These are phyloP conservation scores for Cantharis flavilabris DNA, from an alignment of 2,888 invertebrate species.

Conservation along the genomic window DNA sequence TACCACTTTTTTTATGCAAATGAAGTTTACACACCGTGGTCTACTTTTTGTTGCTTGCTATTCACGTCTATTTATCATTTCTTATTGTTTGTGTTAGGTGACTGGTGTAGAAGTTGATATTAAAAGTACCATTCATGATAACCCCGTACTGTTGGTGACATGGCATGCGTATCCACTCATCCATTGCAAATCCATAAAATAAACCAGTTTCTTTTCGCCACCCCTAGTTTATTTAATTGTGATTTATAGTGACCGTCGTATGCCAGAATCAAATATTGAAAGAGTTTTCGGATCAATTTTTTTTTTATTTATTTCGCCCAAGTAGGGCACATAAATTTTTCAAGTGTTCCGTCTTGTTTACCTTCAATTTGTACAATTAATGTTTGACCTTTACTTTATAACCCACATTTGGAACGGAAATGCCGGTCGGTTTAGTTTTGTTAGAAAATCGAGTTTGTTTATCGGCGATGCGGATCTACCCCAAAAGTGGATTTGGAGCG, in stretches of 20 bases:
- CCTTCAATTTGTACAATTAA: neutral
- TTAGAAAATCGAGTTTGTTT: neutral
- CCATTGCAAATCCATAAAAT: constrained; percentile 36
- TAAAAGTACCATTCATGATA: constrained; percentile 13
- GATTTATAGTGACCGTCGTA: constrained; percentile 31
- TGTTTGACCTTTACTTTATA: neutral
- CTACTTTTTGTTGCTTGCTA: neutral
- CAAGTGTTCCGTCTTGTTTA: neutral
- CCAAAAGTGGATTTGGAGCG: constrained; percentile 11
- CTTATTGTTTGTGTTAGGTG: constrained; percentile 11
- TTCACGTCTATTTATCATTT: constrained; percentile 2
- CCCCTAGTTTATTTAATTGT: constrained; percentile 34
- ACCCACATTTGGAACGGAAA: neutral
- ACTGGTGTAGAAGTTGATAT: constrained; percentile 11
- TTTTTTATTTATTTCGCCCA: constrained; percentile 11
- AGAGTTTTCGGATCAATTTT: constrained; percentile 31
- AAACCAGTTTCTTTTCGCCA: constrained; percentile 33
- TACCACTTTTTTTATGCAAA: neutral
- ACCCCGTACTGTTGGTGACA: constrained; percentile 33
- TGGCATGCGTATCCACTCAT: constrained; percentile 38
- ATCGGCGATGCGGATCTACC: constrained; percentile 16
- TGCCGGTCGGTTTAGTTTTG: neutral
- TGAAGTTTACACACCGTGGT: neutral
- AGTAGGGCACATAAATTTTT: neutral
- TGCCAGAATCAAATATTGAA: constrained; percentile 31